Evolutionary conservation across 2,888 invertebrate species (phyloP), one percentile per base, ranked within the genome.

Genomic region (Agonopterix heracliana): DNA sequence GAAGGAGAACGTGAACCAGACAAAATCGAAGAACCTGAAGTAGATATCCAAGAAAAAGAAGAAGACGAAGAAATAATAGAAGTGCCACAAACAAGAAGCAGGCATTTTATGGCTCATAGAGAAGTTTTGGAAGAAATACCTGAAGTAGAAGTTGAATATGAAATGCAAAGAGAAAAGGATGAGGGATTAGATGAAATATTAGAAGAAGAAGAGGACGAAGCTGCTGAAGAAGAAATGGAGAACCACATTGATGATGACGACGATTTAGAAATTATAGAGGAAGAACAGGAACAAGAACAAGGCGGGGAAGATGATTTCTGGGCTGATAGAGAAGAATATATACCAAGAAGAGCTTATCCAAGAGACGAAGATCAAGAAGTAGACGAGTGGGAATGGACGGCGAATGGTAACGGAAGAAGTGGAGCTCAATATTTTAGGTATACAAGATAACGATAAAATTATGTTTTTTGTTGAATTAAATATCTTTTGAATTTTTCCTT

Each of bases 371-470:
- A 88, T 35, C 74, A 70, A 10, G 82, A 86, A 48, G 65, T 85
- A 9, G 86, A 89, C 36, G 87, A 89, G 60, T 91, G 90, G 90
- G 87, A 89, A 55, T 81, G 80, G 79, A 87, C 77, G 2, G 61
- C 64, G 2, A 69, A 66, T 36, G 68, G 63, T n/a, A 65, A 60
- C 17, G 65, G 59, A 35, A 61, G 61, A 50, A 72, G 65, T 51
- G 86, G 83, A 56, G 78, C 81, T 79, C 84, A 85, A 75, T 66
- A 76, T 62, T 79, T 73, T 64, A 78, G 81, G 56, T 81, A 81
- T 60, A 66, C 72, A 60, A 81, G 84, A 76, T 83, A 85, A 67
- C 66, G 57, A 59, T 66, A 56, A 38, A 71, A 68, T 40, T 66
- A 9, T 41, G 13, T 41, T 41, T 41, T 12, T 12, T 41, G 41